A percentile compares a stretch with the other conserved stretches of the same genome.
phyloP scores from a whole-genome alignment of 2,113 vertebrate genomes.

The Lagenorhynchus albirostris region DNA sequence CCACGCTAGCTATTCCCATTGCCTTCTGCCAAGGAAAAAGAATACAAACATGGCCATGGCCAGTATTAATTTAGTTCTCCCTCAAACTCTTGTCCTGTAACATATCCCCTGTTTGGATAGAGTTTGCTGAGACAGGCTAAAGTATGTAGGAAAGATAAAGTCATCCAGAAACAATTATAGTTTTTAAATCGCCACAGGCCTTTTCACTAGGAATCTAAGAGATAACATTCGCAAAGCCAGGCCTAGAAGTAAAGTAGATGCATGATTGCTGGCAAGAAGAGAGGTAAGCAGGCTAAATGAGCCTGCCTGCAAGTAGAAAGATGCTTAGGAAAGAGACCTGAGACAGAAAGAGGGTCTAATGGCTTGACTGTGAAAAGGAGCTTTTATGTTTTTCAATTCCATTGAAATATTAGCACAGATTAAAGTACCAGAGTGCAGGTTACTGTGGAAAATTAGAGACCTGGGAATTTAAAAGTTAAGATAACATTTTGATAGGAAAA shows the following conservation, averaged over 20 bases:
- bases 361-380: neutral
- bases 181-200: neutral
- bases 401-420: neutral
- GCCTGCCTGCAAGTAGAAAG: neutral
- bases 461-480: neutral
- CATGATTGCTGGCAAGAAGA: neutral
- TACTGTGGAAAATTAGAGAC: neutral
- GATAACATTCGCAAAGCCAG: neutral
- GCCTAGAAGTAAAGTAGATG: neutral
- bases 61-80: neutral
- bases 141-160: neutral
- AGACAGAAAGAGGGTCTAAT: neutral
- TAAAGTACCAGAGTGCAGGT: neutral
- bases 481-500: neutral
- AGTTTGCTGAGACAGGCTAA: neutral
- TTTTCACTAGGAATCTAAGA: conserved; percentile 13
- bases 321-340: neutral
- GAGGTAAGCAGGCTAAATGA: neutral
- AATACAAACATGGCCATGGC: neutral
- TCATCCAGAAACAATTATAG: neutral
- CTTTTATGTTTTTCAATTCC: neutral
- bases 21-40: neutral
- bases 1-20: neutral
- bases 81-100: neutral
- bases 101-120: neutral